These are phyloP conservation scores for Drosophila emarginata DNA, from an alignment of 2,888 invertebrate genomes.

Conservation along the genomic window DNA sequence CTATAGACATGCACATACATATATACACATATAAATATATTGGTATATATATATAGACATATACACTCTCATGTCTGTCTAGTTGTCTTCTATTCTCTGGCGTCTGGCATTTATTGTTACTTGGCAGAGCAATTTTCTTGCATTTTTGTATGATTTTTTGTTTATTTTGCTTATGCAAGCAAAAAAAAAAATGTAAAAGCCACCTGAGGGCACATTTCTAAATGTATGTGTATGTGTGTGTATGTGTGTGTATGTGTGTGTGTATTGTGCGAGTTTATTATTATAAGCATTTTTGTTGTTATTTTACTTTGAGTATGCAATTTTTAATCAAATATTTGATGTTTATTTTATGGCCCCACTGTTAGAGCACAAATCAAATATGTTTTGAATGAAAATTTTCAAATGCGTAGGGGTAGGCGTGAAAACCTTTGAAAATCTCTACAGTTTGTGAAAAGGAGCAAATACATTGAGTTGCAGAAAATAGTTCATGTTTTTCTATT, in stretches of 20 bases:
- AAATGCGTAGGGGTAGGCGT: background rate
- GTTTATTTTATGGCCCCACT: slow-evolving; percentile 10
- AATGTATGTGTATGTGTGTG: slow-evolving; percentile 18
- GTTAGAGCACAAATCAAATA: slow-evolving; percentile 11
- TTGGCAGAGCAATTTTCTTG: slow-evolving; percentile 36
- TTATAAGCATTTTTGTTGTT: slow-evolving; percentile 32
- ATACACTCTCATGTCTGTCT: background rate
- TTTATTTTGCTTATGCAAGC: slow-evolving; percentile 29
- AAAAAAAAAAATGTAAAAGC: background rate
- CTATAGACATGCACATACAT: background rate
- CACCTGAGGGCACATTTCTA: slow-evolving; percentile 47
- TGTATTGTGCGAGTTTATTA: slow-evolving; percentile 21
- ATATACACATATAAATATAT: background rate
- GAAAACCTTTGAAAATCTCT: background rate
- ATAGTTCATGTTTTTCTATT: background rate
- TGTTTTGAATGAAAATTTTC: background rate
- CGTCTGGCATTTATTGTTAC: slow-evolving; percentile 43
- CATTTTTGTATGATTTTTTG: slow-evolving; percentile 49
- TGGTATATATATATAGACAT: background rate
- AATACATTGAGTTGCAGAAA: background rate
- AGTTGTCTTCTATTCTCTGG: slow-evolving; percentile 14
- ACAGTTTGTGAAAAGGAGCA: background rate
- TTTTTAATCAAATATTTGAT: slow-evolving; percentile 28
- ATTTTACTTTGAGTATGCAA: slow-evolving; percentile 18
- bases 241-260: slow-evolving; percentile 13